Base-by-base conservation (phyloP, 1,140 invertebrate species). In the Frieseomelitta varia region DNA sequence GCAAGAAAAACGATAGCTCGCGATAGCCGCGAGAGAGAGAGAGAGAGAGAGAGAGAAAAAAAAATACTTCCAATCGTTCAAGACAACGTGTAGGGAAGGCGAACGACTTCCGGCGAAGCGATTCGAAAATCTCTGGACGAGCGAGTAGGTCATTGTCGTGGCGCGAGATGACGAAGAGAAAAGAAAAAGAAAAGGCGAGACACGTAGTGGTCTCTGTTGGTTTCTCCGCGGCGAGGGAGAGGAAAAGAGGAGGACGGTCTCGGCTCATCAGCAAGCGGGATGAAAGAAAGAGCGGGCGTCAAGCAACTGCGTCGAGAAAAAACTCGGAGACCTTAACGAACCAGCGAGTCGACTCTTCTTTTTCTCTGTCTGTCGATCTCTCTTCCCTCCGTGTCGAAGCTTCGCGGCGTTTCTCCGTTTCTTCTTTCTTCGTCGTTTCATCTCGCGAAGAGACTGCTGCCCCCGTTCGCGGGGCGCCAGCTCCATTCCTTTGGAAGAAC, bases 271-370 rank as follows among this genome's bases (percentile, higher is more conserved):
- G 82, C 19, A 71, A 81, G 30, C 71, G 56, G 80, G 79, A 79
- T 61, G 87, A 68, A 87, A 82, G 85, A 83, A 85, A 58, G 80
- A 86, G 76, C 81, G 79, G 78, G 82, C 83, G 87, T 88, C 85
- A 85, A 89, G 74, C 79, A 88, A 84, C 84, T 84, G 76, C 51
- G 68, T 71, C 51, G 69, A 55, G 85, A 86, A 91, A 87, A 91
- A 86, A 89, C 78, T 89, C 80, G 83, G 53, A 91, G 91, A 89
- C 80, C 87, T 91, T 86, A 91, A 89, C 79, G 86, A 85, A 92
- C 87, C 85, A 79, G 75, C 71, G 82, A 30, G 53, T n/a, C 83
- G 77, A 58, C 67, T 88, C 34, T 58, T 88, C 84, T 78, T 86
- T 68, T 63, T 73, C 80, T 80, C 61, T 69, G 63, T 84, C 56